Conservation (phyloP, 37 sponge, comb jelly and placozoan species). For the Hexactinellida sp. region DNA sequence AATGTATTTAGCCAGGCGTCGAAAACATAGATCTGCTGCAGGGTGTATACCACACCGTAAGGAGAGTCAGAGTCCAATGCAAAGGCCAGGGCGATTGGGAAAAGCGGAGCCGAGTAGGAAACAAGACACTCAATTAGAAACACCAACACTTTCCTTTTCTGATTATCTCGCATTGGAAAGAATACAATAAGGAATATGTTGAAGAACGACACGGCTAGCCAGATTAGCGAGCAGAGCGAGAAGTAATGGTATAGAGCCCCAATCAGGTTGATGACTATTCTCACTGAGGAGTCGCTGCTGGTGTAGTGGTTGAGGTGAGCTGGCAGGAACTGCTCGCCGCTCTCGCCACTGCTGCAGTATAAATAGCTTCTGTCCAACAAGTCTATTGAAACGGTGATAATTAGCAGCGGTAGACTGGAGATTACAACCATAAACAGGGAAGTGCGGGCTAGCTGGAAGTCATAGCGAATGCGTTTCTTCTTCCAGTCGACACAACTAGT, state of each 20-base stretch:
- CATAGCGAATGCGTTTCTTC: not conserved
- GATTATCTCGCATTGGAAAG: not conserved
- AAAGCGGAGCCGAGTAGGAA: not conserved
- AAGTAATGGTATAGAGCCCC: not conserved
- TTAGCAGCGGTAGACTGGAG: not conserved
- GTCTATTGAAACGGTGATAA: not conserved
- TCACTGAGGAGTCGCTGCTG: not conserved
- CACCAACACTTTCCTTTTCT: not conserved
- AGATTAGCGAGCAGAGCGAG: not conserved
- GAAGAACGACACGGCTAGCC: not conserved
- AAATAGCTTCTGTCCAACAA: not conserved
- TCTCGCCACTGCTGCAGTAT: not conserved
- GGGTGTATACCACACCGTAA: not conserved
- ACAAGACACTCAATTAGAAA: not conserved
- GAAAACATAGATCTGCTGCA: not conserved
- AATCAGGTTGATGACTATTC: not conserved
- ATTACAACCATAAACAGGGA: not conserved
- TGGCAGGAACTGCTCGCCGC: not conserved
- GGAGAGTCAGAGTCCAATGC: not conserved
- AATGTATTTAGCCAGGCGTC: not conserved
- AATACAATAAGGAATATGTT: not conserved
- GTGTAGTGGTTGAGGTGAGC: not conserved
- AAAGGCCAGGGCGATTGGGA: not conserved
- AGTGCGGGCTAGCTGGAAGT: not conserved
- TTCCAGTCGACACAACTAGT: slow-evolving; percentile 2